Conservation (phyloP, 2,113 vertebrate genomes). For the Sialia sialis region DNA sequence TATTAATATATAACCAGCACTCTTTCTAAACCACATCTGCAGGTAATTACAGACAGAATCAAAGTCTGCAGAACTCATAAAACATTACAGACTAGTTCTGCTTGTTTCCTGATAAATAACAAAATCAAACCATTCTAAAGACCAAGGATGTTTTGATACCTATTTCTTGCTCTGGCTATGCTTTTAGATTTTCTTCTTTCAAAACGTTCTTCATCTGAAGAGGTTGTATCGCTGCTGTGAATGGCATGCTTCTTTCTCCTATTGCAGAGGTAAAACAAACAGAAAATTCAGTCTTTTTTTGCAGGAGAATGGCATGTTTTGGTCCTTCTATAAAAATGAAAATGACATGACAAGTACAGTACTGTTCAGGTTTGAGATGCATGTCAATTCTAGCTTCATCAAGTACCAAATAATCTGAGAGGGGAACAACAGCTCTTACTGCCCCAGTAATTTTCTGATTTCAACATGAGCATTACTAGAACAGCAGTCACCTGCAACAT, state of each 20-base stretch:
- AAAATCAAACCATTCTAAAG: not conserved
- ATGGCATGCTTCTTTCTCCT: conserved; percentile 99
- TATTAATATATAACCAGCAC: not conserved
- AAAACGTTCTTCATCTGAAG: conserved; percentile 97
- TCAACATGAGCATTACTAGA: not conserved
- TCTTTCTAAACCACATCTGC: not conserved
- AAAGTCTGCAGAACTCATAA: not conserved
- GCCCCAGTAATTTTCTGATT: not conserved
- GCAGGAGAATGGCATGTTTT: not conserved
- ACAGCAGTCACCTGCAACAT: not conserved
- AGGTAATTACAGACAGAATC: not conserved
- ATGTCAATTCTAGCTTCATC: not conserved
- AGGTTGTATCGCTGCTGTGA: conserved; percentile 97
- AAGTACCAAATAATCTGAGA: not conserved
- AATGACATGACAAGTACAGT: not conserved
- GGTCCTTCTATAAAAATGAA: not conserved
- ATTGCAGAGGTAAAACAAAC: conserved; percentile 15
- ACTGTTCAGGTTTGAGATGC: not conserved
- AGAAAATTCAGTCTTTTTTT: not conserved
- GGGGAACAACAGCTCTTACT: not conserved
- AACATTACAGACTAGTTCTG: not conserved
- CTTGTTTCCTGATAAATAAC: not conserved
- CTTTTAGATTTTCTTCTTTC: conserved; percentile 98
- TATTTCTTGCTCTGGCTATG: conserved; percentile 94
- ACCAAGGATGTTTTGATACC: conserved; percentile 67